Evolutionary conservation across 2,888 invertebrate genomes (phyloP).

Genomic region (Drosophila dives): DNA sequence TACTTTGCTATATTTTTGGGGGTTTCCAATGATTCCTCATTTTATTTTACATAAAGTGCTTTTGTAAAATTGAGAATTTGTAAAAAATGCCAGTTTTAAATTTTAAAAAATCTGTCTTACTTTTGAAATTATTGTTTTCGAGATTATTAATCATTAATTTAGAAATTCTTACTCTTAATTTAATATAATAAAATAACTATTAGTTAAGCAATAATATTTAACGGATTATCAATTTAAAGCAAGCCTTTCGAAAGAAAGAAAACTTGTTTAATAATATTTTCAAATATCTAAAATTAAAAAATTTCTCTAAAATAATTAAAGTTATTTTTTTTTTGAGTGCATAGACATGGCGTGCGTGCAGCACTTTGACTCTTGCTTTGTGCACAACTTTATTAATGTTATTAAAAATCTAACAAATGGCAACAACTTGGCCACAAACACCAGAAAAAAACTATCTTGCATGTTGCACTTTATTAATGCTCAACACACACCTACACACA

Average conservation of each 20-base stretch:
- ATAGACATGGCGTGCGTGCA: conserved; percentile 46
- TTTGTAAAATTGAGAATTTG: background rate
- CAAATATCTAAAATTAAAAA: background rate
- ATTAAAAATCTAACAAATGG: conserved; percentile 81
- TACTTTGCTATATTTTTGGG: background rate
- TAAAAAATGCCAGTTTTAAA: background rate
- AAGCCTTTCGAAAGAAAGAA: background rate
- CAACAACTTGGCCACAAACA: conserved; percentile 40
- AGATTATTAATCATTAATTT: background rate
- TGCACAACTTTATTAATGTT: conserved; percentile 79
- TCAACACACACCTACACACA: conserved; percentile 1
- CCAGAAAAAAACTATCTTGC: conserved; percentile 2
- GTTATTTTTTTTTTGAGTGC: background rate
- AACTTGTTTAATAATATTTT: background rate
- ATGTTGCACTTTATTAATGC: conserved; percentile 55
- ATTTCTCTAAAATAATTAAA: background rate
- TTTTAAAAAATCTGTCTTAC: background rate
- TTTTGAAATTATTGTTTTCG: background rate
- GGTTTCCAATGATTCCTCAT: background rate
- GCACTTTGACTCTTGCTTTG: conserved; percentile 74
- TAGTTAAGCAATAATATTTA: background rate
- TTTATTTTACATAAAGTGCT: background rate
- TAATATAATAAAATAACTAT: background rate
- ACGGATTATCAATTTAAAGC: too few relatives aligned
- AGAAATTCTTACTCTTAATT: background rate